Evolutionary conservation across 2,797 vertebrate genomes (phyloP).

Genomic region (Oceanodroma leucorhoa): DNA sequence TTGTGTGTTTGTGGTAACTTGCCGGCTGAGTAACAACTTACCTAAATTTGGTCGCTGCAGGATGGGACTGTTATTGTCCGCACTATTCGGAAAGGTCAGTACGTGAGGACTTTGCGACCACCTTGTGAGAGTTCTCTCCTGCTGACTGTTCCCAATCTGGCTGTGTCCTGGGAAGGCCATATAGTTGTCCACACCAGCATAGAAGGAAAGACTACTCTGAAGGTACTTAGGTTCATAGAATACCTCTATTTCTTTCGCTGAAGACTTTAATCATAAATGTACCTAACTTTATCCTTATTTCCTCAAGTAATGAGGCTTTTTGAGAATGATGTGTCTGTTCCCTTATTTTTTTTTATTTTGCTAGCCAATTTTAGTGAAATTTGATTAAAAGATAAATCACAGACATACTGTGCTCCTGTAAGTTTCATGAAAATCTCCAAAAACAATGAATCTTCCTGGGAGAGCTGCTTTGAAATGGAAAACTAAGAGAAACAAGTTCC

Average conservation of each 20-base stretch:
- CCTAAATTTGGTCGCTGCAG: conserved; percentile 65
- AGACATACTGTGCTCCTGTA: not conserved
- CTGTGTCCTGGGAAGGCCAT: conserved; percentile 93
- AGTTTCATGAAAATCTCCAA: not conserved
- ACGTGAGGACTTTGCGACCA: conserved; percentile 88
- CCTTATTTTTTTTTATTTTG: not conserved
- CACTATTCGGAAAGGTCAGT: conserved; percentile 90
- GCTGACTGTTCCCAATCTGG: conserved; percentile 86
- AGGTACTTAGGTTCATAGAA: conserved; percentile 75
- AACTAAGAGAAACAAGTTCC: not conserved
- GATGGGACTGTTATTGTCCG: conserved; percentile 93
- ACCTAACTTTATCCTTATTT: not conserved
- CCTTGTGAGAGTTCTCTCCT: conserved; percentile 90
- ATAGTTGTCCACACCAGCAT: conserved; percentile 89
- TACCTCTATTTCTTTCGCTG: not conserved
- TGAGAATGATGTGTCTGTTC: not conserved
- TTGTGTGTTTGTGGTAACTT: not conserved
- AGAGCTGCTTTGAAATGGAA: not conserved
- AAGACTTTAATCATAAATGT: not conserved
- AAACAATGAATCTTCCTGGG: not conserved
- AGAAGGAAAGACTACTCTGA: conserved; percentile 90
- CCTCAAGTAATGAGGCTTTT: not conserved
- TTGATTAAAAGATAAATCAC: not conserved
- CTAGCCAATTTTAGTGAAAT: not conserved
- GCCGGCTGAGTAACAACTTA: not conserved